Base-by-base conservation (phyloP, 2,797 vertebrate species). In the Phrynocephalus guinanensis region DNA sequence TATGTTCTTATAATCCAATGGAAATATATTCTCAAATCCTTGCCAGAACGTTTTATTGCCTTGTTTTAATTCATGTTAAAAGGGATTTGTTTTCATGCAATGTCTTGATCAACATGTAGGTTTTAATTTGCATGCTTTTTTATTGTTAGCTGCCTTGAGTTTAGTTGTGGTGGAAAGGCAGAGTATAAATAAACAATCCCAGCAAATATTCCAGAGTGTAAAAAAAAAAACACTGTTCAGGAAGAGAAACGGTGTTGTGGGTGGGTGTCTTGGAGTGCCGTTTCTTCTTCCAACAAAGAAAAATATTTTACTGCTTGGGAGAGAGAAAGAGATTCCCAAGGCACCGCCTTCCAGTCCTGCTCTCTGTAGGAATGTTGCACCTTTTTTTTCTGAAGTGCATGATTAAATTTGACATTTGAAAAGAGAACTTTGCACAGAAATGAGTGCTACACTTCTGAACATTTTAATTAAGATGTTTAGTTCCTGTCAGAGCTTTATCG, bases 341-440 rank as follows among this genome's bases (percentile, higher is more conserved):
- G 79, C 3, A 0, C 84, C 93, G 90, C 28, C 30, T 72, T 83
- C 72, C 82, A 79, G 75, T 91, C 87, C 85, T 67, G n/a, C n/a
- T 71, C 84, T 86, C 94, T 60, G 50, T 63, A 90, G 88, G 94
- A 94, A 89, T 93, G 24, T 89, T 86, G 78, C 89, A 82, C 33
- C 52, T 92, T 95, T 92, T 92, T 44, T 96, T 93, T 92, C 89
- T 96, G 92, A 91, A 97, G 96, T 94, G 94, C 94, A 87, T 96
- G 96, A 97, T 97, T 97, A 97, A 96, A 94, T 97, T 95, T 97
- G 96, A 97, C 96, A 97, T 97, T 97, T 97, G 95, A 89, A 96
- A 96, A 95, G 93, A 94, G 95, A 96, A 95, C 95, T 95, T 96
- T 94, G 92, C 16, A n/a, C 92, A 28, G 91, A 95, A 97, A 95